Conservation (phyloP, 2,113 vertebrate species). For the Tiliqua scincoides region DNA sequence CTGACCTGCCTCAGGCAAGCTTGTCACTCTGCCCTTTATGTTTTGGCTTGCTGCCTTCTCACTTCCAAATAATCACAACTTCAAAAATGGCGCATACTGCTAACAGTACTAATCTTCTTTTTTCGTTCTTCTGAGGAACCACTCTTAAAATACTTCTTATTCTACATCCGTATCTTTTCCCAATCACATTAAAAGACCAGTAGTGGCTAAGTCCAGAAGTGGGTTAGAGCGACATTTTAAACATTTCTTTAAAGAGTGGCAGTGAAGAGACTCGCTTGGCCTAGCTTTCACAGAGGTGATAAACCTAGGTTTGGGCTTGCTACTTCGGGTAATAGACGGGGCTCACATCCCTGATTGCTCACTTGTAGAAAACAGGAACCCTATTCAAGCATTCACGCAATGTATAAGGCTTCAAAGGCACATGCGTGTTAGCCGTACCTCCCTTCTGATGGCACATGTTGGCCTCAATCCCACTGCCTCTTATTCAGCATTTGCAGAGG, state of each 20-base stretch:
- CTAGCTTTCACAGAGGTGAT: background rate
- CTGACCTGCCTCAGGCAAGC: constrained; percentile 44
- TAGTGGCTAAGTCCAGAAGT: constrained; percentile 48
- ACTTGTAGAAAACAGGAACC: background rate
- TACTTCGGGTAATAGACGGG: background rate
- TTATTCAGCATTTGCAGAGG: no score
- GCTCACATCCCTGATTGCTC: background rate
- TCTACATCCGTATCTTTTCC: constrained; percentile 32
- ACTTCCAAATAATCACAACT: constrained; percentile 31
- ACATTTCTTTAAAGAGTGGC: background rate
- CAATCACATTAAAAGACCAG: constrained; percentile 45
- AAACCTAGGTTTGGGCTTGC: background rate
- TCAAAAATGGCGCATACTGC: constrained; percentile 31
- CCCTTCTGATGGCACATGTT: no score
- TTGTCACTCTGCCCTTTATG: constrained; percentile 2
- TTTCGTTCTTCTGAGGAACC: constrained; percentile 6
- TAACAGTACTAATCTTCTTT: constrained; percentile 5
- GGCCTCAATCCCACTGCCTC: no score
- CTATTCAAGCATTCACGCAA: no score
- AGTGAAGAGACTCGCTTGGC: constrained; percentile 51
- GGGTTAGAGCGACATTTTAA: constrained; percentile 33
- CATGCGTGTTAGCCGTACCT: no score
- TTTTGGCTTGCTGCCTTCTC: constrained; percentile 31
- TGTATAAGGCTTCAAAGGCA: no score
- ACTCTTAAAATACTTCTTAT: constrained; percentile 35